phyloP scores from a whole-genome alignment of 30 jellyfish, hydroid and myxozoan species.

The Aurelia sp. region DNA sequence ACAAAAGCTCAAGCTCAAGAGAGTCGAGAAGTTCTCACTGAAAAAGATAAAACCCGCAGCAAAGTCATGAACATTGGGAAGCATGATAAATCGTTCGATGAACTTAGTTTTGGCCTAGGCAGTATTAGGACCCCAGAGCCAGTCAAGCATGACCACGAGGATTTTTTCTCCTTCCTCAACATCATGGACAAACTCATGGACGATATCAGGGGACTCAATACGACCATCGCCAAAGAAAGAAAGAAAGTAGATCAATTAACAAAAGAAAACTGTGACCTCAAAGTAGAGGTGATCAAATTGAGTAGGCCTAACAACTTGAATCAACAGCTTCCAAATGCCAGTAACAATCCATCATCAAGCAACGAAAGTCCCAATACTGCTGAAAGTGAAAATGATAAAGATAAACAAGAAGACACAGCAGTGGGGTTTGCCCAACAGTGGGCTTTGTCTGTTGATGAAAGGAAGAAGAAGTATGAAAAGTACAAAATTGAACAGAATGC shows the following conservation, averaged over 20 bases:
- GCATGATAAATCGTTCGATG: background rate
- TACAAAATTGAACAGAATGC: too few relatives aligned
- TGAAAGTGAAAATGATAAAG: background rate
- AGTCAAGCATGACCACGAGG: constrained; percentile 19
- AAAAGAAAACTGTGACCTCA: constrained; percentile 17
- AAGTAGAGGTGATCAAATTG: background rate
- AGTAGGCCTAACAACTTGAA: constrained; percentile 21
- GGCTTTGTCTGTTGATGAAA: too few relatives aligned
- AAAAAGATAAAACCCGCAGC: too few relatives aligned
- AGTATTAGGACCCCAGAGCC: constrained; percentile 14
- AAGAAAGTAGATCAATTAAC: constrained; percentile 3
- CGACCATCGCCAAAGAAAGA: constrained; percentile 21
- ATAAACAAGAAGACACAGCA: too few relatives aligned
- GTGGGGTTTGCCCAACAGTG: too few relatives aligned
- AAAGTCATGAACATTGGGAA: too few relatives aligned
- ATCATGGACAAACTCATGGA: constrained; percentile 11
- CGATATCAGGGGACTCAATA: constrained; percentile 6
- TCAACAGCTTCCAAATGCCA: constrained; percentile 20
- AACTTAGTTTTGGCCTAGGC: background rate
- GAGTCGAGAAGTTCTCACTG: too few relatives aligned
- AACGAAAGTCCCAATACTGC: constrained; percentile 10
- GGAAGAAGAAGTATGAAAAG: too few relatives aligned
- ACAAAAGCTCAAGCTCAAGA: too few relatives aligned
- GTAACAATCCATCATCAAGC: constrained; percentile 17
- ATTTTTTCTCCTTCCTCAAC: background rate